phyloP scores from a whole-genome alignment of 2,797 vertebrate genomes.

The Numenius phaeopus region DNA sequence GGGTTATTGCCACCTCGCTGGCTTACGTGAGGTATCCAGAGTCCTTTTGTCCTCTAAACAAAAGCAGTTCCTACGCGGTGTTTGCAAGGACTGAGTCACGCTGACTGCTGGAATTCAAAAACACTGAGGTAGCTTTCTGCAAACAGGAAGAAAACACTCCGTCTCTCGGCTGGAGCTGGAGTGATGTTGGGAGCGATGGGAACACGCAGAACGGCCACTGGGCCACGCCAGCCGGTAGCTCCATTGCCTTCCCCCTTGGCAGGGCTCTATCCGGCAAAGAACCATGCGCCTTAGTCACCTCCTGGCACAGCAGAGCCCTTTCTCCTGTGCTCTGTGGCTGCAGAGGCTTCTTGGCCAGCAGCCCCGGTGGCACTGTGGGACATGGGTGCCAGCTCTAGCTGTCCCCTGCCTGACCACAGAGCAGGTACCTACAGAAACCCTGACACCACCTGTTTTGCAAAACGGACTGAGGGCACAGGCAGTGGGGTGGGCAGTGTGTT shows the following conservation, averaged over 20 bases:
- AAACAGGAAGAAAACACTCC: not conserved
- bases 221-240: not conserved
- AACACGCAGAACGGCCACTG: rapidly evolving
- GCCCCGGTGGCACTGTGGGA: not conserved
- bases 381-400: not conserved
- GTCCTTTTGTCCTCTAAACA: conserved; percentile 8
- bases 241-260: not conserved
- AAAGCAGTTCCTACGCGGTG: not conserved
- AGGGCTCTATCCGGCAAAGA: not conserved
- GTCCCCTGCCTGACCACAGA: rapidly evolving
- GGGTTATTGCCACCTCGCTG: rapidly evolving
- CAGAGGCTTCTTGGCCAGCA: not conserved
- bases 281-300: rapidly evolving
- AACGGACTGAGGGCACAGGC: rapidly evolving
- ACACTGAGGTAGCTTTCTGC: not conserved
- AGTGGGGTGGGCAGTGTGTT: rapidly evolving
- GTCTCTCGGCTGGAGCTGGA: rapidly evolving
- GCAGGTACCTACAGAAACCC: not conserved
- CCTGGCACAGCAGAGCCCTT: not conserved
- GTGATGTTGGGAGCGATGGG: not conserved
- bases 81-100: conserved; percentile 34
- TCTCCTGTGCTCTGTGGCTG: not conserved
- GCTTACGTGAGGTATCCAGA: not conserved
- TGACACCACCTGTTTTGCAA: rapidly evolving
- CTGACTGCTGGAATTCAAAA: not conserved